Evolutionary conservation across 2,113 vertebrate genomes (phyloP), one percentile per base, ranked within the genome.

Genomic region (Triplophysa siluroides): DNA sequence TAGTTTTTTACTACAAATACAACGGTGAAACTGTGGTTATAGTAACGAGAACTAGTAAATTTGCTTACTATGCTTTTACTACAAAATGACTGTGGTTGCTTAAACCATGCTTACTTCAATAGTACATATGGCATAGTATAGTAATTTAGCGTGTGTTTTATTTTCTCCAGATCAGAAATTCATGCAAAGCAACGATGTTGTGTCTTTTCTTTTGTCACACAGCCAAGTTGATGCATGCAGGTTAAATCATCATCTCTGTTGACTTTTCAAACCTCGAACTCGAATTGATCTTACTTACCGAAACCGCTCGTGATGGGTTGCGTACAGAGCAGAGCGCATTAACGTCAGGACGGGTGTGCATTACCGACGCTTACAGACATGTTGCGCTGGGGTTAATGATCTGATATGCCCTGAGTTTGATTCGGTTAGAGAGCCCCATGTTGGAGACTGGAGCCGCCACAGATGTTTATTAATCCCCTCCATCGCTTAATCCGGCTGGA

Each of bases 401-500:
- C 52, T 73, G 79, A 50, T 78, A 33, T 73, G 62, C n/a, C 38
- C 24, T 43, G 69, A 58, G 45, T 68, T 65, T 70, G 78, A 68
- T 52, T 77, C 60, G 68, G 65, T 79, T 52, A 67, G 61, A 23
- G 73, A 50, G 83, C 12, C 63, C 33, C 56, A 29, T 82, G 45
- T 50, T 69, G 58, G 68, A 65, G 78, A 80, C 62, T 80, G 70
- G 66, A 64, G 76, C 68, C 64, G 43, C n/a, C 41, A 84, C 91
- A 91, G 91, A 92, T 93, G 90, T 92, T 90, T 64, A 64, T 56
- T 92, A 91, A 92, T 91, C 91, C 84, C 85, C 84, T 69, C 62
- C 45, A 71, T 38, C 76, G 70, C 89, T 76, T 78, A 76, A 79
- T 86, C 83, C 12, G 54, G 14, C n/a, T 43, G 70, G 78, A 84